phyloP scores from a whole-genome alignment of 2,888 invertebrate species.

The Nymphalis polychloros region DNA sequence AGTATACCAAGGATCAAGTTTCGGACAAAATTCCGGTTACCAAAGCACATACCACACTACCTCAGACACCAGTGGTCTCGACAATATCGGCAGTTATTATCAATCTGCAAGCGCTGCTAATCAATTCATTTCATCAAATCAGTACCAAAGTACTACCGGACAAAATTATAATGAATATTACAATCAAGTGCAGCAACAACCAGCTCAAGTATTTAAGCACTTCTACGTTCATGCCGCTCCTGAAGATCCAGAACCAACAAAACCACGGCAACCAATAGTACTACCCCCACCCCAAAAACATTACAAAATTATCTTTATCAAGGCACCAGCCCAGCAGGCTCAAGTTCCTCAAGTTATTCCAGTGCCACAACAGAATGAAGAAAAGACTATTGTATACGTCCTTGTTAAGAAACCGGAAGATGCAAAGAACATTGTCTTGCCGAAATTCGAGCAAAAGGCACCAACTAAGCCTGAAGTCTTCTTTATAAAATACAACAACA shows the following conservation, averaged over 20 bases:
- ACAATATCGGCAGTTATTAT: slow-evolving; percentile 41
- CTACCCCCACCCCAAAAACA: slow-evolving; percentile 87
- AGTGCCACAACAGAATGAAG: slow-evolving; percentile 85
- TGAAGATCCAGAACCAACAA: slow-evolving; percentile 77
- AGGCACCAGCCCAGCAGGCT: slow-evolving; percentile 85
- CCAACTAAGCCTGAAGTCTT: slow-evolving; percentile 89
- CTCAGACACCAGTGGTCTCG: slow-evolving; percentile 37
- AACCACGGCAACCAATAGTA: slow-evolving; percentile 80
- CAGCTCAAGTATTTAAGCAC: slow-evolving; percentile 85
- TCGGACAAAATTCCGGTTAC: slow-evolving; percentile 40
- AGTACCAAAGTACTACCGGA: slow-evolving; percentile 42
- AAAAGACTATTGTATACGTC: slow-evolving; percentile 89
- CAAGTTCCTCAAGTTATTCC: slow-evolving; percentile 85
- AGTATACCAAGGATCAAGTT: slow-evolving; percentile 28
- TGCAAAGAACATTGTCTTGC: slow-evolving; percentile 84
- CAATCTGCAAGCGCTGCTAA: slow-evolving; percentile 41
- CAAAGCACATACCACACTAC: slow-evolving; percentile 40
- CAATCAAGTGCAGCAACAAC: slow-evolving; percentile 87
- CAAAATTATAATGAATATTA: slow-evolving; percentile 79
- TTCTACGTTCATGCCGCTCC: slow-evolving; percentile 76
- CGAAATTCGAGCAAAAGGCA: slow-evolving; percentile 85
- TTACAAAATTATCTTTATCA: slow-evolving; percentile 91
- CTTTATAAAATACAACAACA: slow-evolving; percentile 89
- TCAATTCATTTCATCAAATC: slow-evolving; percentile 47
- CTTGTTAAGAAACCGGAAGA: slow-evolving; percentile 89